Base-by-base conservation (phyloP, 2,888 invertebrate genomes). In the Rapana venosa region DNA sequence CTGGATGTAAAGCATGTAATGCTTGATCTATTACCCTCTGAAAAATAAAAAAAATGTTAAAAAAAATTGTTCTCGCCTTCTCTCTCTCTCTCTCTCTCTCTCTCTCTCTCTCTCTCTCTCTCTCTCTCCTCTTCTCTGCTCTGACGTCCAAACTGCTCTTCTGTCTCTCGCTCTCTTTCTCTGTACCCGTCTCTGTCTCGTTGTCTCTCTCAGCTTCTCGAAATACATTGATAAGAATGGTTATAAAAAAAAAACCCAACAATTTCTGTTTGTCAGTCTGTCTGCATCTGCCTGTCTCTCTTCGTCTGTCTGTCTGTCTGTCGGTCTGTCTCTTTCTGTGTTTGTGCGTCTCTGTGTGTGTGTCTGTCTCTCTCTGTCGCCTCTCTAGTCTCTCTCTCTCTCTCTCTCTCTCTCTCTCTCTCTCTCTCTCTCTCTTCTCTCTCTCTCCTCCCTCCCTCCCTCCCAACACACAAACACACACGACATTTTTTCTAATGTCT, bases 381-480 rank as follows among this genome's bases (percentile, higher is more conserved):
- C 47, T 47, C 47, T 47, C 47, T 66, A n/a, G 5, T 66, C 26
- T 66, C 66, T 66, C 66, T 61, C 13, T 66, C 13, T 66, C 84
- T 85, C 47, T 85, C 58, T 85, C 47, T 85, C 85, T 85, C n/a
- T 85, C 85, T 22, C 58, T 85, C 56, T 30, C 85, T 85, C 85
- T 85, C 66, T 66, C 66, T 66, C 66, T 66, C 26, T 47, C 47
- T 8, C 8, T 2, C 13, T 13, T 66, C 20, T 66, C 66, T 66
- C 20, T 66, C 66, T 66, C 66, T 66, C 13, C 66, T 66, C 26
- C 13, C 66, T 66, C 66, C 2, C 66, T 66, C 66, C 2, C 66
- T 66, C 66, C 13, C 17, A 26, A 66, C 2, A 26, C 26, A 26
- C 47, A n/a, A n/a, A n/a, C n/a, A n/a, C n/a, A n/a, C n/a, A n/a